These are phyloP conservation scores for Microctonus hyperodae DNA, from an alignment of 2,888 invertebrate species.

Conservation along the genomic window DNA sequence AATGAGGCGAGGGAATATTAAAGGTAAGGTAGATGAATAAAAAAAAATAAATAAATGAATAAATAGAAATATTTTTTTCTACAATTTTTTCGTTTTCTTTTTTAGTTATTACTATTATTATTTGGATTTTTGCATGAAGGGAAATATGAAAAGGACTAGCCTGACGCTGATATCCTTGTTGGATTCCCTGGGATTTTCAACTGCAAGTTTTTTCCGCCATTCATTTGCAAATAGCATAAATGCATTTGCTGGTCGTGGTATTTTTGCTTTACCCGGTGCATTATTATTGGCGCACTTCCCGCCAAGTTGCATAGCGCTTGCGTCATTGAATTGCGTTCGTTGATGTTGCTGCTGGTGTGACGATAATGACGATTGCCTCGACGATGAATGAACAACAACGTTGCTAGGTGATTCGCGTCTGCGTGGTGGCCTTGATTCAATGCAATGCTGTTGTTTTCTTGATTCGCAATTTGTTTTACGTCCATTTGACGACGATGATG, in stretches of 20 bases:
- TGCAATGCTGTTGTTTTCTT: conserved; percentile 43
- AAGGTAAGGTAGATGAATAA: not conserved
- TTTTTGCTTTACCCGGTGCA: conserved; percentile 59
- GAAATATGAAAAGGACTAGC: conserved; percentile 46
- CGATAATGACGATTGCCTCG: not conserved
- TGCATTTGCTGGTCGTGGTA: conserved; percentile 71
- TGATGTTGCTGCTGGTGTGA: conserved; percentile 34
- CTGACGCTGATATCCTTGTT: conserved; percentile 71
- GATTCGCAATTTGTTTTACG: not conserved
- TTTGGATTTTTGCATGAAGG: not conserved
- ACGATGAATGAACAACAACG: conserved; percentile 37
- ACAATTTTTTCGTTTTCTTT: not conserved
- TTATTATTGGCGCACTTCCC: conserved; percentile 38
- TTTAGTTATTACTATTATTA: not conserved
- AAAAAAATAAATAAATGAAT: not conserved
- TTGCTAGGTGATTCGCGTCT: conserved; percentile 35
- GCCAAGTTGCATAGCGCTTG: conserved; percentile 31
- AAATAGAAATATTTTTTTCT: not conserved
- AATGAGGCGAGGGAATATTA: not conserved
- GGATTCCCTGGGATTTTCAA: conserved; percentile 67
- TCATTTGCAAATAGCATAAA: conserved; percentile 73
- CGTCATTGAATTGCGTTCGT: conserved; percentile 26
- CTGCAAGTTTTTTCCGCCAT: conserved; percentile 68
- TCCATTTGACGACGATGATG: not conserved
- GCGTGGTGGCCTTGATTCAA: conserved; percentile 42